These are phyloP conservation scores for Chloromyia formosa DNA, from an alignment of 2,888 invertebrate species.

Conservation along the genomic window DNA sequence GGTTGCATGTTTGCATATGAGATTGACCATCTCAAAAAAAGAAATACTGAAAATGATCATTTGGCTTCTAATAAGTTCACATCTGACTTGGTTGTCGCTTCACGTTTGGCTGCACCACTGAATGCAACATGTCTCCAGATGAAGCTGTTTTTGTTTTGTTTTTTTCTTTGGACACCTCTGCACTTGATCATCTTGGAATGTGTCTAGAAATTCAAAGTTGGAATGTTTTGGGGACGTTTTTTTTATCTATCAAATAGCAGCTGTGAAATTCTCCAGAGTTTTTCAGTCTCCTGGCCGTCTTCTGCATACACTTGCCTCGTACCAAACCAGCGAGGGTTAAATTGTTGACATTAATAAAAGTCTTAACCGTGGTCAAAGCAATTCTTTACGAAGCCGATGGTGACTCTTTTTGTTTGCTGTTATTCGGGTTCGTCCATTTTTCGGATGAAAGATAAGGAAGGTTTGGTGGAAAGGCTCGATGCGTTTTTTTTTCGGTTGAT, in stretches of 20 bases:
- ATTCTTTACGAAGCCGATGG: neutral
- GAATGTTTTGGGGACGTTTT: neutral
- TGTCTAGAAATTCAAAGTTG: neutral
- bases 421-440: neutral
- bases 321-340: neutral
- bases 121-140: neutral
- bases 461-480: neutral
- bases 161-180: neutral
- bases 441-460: neutral
- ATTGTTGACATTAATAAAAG: neutral
- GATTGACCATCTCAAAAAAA: neutral
- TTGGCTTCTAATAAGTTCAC: slow-evolving; percentile 36
- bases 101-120: neutral
- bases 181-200: neutral
- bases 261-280: slow-evolving; percentile 11
- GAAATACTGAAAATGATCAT: slow-evolving; percentile 10
- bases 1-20: slow-evolving; percentile 20
- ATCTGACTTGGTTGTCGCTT: slow-evolving; percentile 18
- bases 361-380: neutral
- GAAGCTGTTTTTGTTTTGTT: neutral
- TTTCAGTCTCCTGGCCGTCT: neutral
- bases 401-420: neutral
- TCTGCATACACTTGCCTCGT: neutral
- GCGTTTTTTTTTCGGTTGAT: neutral
- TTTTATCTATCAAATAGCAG: neutral